Percentiles rank a stretch among this genome's conserved stretches.
Conservation (phyloP, 2,113 vertebrate species). For the Antidorcas marsupialis region DNA sequence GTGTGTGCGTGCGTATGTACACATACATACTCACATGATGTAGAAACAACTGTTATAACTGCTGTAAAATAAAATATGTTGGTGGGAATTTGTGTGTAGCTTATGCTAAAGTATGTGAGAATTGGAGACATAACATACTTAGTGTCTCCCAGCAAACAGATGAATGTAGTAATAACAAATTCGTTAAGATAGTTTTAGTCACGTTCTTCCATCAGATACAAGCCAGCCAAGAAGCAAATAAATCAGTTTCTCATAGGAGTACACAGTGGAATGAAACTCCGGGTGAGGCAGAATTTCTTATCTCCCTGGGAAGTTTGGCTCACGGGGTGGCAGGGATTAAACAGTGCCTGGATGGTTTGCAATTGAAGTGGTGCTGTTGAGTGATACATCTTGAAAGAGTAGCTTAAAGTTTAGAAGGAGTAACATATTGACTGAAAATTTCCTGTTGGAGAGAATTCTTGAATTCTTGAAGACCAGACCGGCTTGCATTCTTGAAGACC, state of each 20-base stretch:
- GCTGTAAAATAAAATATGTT: background rate
- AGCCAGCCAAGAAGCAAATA: background rate
- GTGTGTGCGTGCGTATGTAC: background rate
- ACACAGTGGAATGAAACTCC: background rate
- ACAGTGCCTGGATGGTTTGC: background rate
- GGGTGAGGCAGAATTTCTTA: background rate
- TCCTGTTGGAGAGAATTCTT: background rate
- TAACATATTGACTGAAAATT: background rate
- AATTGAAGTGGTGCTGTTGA: background rate
- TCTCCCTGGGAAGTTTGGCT: background rate
- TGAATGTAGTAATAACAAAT: background rate
- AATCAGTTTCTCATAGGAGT: background rate
- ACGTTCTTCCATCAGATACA: background rate
- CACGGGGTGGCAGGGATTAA: background rate
- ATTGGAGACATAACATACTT: background rate
- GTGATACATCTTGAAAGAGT: slow-evolving; percentile 30
- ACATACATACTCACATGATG: background rate
- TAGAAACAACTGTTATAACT: background rate
- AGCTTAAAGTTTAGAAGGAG: slow-evolving; percentile 20
- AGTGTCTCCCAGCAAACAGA: background rate
- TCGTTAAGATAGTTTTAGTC: background rate
- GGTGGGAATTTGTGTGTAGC: background rate
- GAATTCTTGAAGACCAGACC: background rate
- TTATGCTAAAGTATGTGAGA: background rate
- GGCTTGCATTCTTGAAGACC: background rate